A percentile compares a stretch with the other conserved stretches of the same genome.
Evolutionary conservation across 2,888 invertebrate genomes (phyloP).

Genomic region (Eucera pruinosa): DNA sequence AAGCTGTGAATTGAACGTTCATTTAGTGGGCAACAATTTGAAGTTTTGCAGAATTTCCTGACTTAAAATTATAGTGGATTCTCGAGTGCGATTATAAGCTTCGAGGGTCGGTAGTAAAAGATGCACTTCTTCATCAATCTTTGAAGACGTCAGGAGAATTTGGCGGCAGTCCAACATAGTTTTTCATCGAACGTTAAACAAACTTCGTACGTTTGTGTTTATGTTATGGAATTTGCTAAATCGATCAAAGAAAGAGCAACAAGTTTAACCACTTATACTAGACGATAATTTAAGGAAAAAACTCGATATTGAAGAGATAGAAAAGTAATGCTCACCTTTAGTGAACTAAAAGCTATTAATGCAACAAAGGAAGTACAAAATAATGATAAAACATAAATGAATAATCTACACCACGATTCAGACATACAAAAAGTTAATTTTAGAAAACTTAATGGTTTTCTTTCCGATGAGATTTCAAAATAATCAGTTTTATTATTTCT

Average conservation of each 20-base stretch:
- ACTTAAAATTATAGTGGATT: background rate
- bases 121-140: conserved; percentile 28
- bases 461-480: background rate
- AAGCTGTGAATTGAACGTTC: background rate
- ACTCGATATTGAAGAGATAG: background rate
- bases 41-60: background rate
- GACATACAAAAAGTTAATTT: background rate
- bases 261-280: background rate
- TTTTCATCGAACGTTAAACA: conserved; percentile 43
- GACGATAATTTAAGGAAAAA: background rate
- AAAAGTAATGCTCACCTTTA: background rate
- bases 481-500: background rate
- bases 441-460: background rate
- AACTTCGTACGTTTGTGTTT: conserved; percentile 13
- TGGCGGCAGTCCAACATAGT: conserved; percentile 40
- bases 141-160: conserved; percentile 25
- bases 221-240: conserved; percentile 8
- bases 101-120: conserved; percentile 10
- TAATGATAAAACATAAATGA: conserved; percentile 7
- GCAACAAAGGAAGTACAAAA: background rate
- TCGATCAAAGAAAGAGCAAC: background rate
- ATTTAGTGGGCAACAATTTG: background rate
- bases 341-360: background rate
- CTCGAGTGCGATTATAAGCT: background rate
- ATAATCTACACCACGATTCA: background rate